Evolutionary conservation across 2,888 invertebrate genomes (phyloP).

Genomic region (Chymomyza fuscimana): DNA sequence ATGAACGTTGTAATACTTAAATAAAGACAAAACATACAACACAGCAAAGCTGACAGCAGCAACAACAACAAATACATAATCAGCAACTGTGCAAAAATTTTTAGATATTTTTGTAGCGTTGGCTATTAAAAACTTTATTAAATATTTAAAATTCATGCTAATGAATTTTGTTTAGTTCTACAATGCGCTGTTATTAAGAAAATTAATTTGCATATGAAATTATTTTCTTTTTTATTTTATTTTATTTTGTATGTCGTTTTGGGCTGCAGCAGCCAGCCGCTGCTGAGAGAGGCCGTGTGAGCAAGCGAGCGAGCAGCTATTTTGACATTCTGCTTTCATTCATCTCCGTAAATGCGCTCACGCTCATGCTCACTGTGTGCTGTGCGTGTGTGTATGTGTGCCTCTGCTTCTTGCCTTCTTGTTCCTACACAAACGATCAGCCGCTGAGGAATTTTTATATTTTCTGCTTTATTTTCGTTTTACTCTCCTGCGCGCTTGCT

Average conservation of each 20-base stretch:
- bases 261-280: constrained; percentile 55
- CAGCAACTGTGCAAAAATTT: constrained; percentile 60
- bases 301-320: constrained; percentile 48
- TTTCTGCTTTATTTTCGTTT: background rate
- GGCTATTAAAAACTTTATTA: background rate
- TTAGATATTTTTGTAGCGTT: constrained; percentile 15
- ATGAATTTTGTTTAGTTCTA: constrained; percentile 17
- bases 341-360: constrained; percentile 62
- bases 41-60: constrained; percentile 18
- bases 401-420: constrained; percentile 56
- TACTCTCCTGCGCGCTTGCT: background rate
- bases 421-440: constrained; percentile 27
- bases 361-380: constrained; percentile 13
- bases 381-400: constrained; percentile 21
- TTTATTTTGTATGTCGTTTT: constrained; percentile 38
- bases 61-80: constrained; percentile 58
- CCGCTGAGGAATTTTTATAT: background rate
- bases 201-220: constrained; percentile 55
- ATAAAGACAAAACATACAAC: constrained; percentile 36
- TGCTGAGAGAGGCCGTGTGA: background rate
- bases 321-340: constrained; percentile 72
- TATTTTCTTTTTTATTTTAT: constrained; percentile 52
- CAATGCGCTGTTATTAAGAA: constrained; percentile 36
- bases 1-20: constrained; percentile 22
- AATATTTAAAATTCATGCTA: background rate